Conservation (phyloP, 64 coral and sea anemone species). For the Actinia tenebrosa region DNA sequence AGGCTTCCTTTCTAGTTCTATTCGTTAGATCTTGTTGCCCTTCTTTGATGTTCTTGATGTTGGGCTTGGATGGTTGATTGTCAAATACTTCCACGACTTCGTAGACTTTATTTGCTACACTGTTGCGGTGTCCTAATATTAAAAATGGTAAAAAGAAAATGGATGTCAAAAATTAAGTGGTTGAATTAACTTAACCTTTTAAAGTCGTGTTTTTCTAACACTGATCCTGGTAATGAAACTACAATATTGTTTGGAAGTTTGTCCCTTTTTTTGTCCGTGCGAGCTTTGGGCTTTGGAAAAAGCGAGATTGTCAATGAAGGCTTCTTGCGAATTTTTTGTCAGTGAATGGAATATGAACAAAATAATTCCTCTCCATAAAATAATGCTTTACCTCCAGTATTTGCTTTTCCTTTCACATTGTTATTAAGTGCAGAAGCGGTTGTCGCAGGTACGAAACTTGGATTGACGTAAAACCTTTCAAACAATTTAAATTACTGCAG, state of each 20-base stretch:
- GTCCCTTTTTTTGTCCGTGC: too few relatives aligned
- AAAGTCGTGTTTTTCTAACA: neutral
- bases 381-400: neutral
- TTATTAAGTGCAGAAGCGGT: neutral
- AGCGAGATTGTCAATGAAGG: too few relatives aligned
- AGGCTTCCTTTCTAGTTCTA: neutral
- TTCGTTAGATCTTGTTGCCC: neutral
- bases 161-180: neutral
- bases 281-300: too few relatives aligned
- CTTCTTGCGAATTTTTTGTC: too few relatives aligned
- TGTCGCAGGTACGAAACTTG: neutral
- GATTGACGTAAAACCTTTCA: neutral
- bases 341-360: too few relatives aligned
- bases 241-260: too few relatives aligned
- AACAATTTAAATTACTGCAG: neutral
- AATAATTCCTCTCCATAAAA: too few relatives aligned
- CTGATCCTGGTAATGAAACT: neutral
- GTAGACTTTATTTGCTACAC: neutral
- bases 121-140: neutral
- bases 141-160: neutral
- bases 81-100: neutral
- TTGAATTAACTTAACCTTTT: neutral
- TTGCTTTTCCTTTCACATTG: neutral
- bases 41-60: neutral
- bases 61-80: neutral